A percentile compares a stretch with the other conserved stretches of the same genome.
These are phyloP conservation scores for Furcula furcula DNA, from an alignment of 2,888 invertebrate genomes.

Conservation along the genomic window DNA sequence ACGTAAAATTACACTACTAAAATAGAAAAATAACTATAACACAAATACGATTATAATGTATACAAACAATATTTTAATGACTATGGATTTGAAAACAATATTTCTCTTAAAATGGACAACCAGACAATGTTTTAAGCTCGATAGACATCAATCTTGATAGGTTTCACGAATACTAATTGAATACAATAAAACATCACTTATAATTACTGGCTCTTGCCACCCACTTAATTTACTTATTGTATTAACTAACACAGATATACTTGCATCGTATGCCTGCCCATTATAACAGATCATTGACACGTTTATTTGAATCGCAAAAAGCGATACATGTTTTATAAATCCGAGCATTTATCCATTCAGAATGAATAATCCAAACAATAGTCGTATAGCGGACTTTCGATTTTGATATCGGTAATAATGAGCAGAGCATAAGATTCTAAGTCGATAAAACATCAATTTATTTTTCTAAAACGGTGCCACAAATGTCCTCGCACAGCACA, in stretches of 20 bases:
- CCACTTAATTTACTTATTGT: conserved; percentile 34
- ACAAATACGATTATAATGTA: conserved; percentile 1
- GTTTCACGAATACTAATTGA: not conserved
- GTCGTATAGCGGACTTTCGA: too few relatives aligned
- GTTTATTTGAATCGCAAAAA: too few relatives aligned
- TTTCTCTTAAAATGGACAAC: not conserved
- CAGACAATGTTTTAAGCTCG: conserved; percentile 27
- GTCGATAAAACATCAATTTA: too few relatives aligned
- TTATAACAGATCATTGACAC: too few relatives aligned
- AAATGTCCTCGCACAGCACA: not conserved
- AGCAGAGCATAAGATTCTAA: too few relatives aligned
- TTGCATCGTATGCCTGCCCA: conserved; percentile 16
- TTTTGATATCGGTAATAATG: too few relatives aligned
- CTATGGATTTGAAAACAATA: not conserved
- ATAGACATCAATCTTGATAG: conserved; percentile 11
- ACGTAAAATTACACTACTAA: too few relatives aligned
- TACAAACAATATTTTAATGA: conserved; percentile 4
- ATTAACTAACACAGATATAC: conserved; percentile 37
- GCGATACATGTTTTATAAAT: too few relatives aligned
- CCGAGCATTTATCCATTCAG: too few relatives aligned
- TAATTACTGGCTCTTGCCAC: conserved; percentile 21
- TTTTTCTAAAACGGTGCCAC: not conserved
- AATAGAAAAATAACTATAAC: conserved; percentile 1
- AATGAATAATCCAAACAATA: too few relatives aligned
- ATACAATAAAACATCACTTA: conserved; percentile 21